Base-by-base conservation (phyloP, 2,113 vertebrate species). In the Leptosomus discolor region DNA sequence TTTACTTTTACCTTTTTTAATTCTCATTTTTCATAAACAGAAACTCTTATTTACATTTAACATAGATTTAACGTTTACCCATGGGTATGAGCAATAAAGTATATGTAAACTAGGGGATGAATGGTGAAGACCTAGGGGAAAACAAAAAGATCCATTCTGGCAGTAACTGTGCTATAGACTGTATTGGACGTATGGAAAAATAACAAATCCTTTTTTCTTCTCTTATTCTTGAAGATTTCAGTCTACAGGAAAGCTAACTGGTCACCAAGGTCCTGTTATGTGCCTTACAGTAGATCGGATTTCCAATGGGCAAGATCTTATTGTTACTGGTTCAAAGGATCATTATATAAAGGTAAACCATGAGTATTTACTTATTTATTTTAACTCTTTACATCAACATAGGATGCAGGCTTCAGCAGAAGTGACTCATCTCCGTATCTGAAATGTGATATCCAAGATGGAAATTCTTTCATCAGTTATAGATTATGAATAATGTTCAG, bases 301-400 rank as follows among this genome's bases (percentile, higher is more conserved):
- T 92, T 98, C 98, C 54, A 98, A 94, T 34, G 99, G 99, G 71
- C 99, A 99, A 95, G 99, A 99, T 94, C 94, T 99, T n/a, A 99
- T 99, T 90, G 97, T 99, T 92, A 99, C 99, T n/a, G 99, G 99
- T 86, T 99, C 99, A 83, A 99, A 99, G 96, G 99, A 99, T 83
- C 99, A 99, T 95, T 99, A 99, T 78, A 98, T 99, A 65, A 99
- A 99, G 98, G 99, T 99, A 98, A 37, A 37, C 9, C 10, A 8
- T 32, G 57, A 73, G 29, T 45, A 54, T 84, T 75, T 92, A 6
- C 39, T 64, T 34, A 27, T 43, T 56, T 83, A 22, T 78, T 89
- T 89, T 83, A 70, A 53, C 12, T 82, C 37, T 69, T 73, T 8
- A 6, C 6, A 46, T 89, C 29, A 77, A n/a, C 6, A 11, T n/a